Evolutionary conservation across 2,797 vertebrate genomes (phyloP).

Genomic region (Mus caroli): DNA sequence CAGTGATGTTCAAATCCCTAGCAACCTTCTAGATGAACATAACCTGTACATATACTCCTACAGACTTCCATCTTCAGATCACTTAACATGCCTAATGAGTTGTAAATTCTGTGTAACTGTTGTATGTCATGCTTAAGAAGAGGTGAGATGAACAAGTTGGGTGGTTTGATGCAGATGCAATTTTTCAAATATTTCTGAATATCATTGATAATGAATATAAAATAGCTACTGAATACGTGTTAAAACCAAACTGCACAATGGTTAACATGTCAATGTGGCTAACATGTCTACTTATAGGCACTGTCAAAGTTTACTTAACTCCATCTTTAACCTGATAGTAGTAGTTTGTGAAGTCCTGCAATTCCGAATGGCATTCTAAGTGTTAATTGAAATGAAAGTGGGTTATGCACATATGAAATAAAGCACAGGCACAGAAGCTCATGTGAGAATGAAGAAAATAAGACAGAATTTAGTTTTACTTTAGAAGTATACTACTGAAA

Average conservation of each 20-base stretch:
- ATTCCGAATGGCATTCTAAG: conserved; percentile 2
- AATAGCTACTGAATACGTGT: conserved; percentile 15
- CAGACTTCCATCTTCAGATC: neutral
- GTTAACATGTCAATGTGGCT: neutral
- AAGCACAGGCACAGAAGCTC: conserved; percentile 7
- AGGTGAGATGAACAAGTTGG: neutral
- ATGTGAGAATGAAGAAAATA: conserved; percentile 10
- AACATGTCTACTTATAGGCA: neutral
- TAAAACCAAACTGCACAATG: conserved; percentile 42
- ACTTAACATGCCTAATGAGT: neutral
- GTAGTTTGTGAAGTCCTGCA: conserved; percentile 22
- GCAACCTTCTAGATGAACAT: neutral
- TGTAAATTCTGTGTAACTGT: neutral
- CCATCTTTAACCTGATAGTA: conserved; percentile 47
- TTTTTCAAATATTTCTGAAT: neutral
- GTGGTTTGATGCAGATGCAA: neutral
- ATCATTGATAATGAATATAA: neutral
- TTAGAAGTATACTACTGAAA: conserved; percentile 59
- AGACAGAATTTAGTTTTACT: conserved; percentile 36
- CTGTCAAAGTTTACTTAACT: conserved; percentile 42
- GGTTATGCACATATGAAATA: neutral
- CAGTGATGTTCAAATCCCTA: neutral
- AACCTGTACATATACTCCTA: neutral
- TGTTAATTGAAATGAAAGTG: conserved; percentile 37
- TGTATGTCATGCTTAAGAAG: neutral